Evolutionary conservation across 2,888 invertebrate species (phyloP).

Genomic region (Melieria omissa): DNA sequence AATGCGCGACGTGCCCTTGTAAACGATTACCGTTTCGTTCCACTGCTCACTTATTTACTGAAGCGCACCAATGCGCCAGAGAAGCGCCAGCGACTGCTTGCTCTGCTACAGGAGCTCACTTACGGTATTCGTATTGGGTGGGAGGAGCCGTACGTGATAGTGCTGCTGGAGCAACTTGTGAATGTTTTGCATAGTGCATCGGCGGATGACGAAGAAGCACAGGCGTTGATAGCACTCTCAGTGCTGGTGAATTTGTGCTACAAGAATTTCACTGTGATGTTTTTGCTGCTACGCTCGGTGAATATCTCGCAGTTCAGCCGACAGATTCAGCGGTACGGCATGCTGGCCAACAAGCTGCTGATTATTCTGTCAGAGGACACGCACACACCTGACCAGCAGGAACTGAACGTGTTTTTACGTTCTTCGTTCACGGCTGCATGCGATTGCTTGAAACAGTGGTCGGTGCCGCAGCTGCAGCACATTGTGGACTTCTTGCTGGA

Average conservation of each 20-base stretch:
- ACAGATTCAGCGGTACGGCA: slow-evolving; percentile 59
- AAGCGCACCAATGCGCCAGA: slow-evolving; percentile 55
- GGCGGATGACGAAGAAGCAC: slow-evolving; percentile 47
- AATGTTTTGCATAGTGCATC: slow-evolving; percentile 71
- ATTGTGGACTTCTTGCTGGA: slow-evolving; percentile 62
- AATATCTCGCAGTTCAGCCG: slow-evolving; percentile 67
- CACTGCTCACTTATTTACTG: slow-evolving; percentile 57
- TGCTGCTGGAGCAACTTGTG: slow-evolving; percentile 75
- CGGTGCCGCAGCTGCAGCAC: slow-evolving; percentile 62
- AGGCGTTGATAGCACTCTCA: slow-evolving; percentile 70
- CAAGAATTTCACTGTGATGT: slow-evolving; percentile 80
- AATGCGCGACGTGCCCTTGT: slow-evolving; percentile 58
- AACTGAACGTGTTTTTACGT: slow-evolving; percentile 59
- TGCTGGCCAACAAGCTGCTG: slow-evolving; percentile 63
- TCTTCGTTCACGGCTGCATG: slow-evolving; percentile 59
- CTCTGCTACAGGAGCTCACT: slow-evolving; percentile 74
- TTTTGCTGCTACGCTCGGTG: slow-evolving; percentile 77
- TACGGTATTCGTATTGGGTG: slow-evolving; percentile 83
- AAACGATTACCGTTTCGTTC: slow-evolving; percentile 61
- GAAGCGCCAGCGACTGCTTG: slow-evolving; percentile 54
- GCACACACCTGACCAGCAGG: slow-evolving; percentile 56
- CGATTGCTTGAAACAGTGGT: slow-evolving; percentile 59
- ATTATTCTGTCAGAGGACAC: slow-evolving; percentile 63
- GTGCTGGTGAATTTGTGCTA: slow-evolving; percentile 83
- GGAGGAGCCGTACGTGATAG: slow-evolving; percentile 80